phyloP scores from a whole-genome alignment of 2,113 vertebrate genomes.

The Ellobius talpinus region DNA sequence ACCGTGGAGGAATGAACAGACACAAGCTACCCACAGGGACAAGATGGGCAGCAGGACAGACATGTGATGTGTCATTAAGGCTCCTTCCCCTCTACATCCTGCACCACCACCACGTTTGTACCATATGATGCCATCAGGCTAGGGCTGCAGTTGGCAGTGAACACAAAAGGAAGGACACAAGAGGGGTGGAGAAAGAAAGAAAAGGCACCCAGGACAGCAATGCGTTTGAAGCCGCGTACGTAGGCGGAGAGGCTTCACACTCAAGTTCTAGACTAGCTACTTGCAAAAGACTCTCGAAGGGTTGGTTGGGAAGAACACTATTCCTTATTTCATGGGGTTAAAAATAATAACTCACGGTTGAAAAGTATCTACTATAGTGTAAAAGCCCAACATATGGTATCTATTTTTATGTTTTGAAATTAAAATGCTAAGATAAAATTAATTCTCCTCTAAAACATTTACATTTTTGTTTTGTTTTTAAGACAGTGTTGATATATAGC shows the following conservation, averaged over 20 bases:
- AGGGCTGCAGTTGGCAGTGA: background rate
- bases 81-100: background rate
- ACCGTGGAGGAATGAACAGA: fast-evolving
- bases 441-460: conserved; percentile 9
- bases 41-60: background rate
- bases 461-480: background rate
- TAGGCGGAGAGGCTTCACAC: no score
- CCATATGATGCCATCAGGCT: no score
- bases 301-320: background rate
- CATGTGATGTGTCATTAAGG: background rate
- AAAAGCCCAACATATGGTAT: background rate
- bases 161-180: background rate
- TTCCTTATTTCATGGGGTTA: background rate
- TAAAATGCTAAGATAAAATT: conserved; percentile 2
- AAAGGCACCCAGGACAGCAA: background rate
- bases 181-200: no score
- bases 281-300: background rate
- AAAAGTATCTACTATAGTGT: background rate
- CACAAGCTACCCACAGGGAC: background rate
- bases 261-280: background rate
- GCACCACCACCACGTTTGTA: background rate
- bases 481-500: background rate
- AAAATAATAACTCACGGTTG: background rate
- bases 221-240: no score
- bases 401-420: conserved; percentile 11